phyloP scores from a whole-genome alignment of 1,140 invertebrate species.

The Drosophila tsacasi region DNA sequence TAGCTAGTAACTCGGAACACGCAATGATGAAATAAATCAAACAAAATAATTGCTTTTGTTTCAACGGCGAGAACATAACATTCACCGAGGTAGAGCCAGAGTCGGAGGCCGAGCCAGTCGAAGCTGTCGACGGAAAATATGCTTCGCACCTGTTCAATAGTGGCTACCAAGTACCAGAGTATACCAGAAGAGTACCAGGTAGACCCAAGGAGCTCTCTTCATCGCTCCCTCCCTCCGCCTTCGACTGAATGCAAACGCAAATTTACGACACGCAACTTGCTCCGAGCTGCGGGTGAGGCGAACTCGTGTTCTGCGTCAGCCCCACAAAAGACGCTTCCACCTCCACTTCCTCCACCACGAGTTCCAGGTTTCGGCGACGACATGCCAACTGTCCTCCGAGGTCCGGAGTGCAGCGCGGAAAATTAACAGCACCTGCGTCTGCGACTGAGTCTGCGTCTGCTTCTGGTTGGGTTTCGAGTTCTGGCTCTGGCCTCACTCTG shows the following conservation, averaged over 20 bases:
- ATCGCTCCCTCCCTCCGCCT: conserved; percentile 21
- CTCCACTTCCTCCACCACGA: not conserved
- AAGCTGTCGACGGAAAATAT: conserved; percentile 49
- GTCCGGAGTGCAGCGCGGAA: conserved; percentile 38
- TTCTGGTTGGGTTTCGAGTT: not conserved
- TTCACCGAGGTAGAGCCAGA: conserved; percentile 7
- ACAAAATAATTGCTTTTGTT: conserved; percentile 79
- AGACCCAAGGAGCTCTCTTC: conserved; percentile 32
- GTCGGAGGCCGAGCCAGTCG: not conserved
- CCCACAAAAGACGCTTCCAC: conserved; percentile 46
- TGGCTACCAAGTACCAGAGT: conserved; percentile 22
- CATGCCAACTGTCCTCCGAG: conserved; percentile 70
- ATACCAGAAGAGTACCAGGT: conserved; percentile 24
- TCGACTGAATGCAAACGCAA: conserved; percentile 48
- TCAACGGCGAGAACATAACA: conserved; percentile 64
- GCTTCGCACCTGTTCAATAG: conserved; percentile 69
- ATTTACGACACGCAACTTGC: conserved; percentile 78
- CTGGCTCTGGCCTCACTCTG: conserved; percentile 5
- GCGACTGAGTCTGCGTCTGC: conserved; percentile 27
- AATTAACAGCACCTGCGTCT: conserved; percentile 71
- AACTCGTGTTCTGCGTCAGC: conserved; percentile 64
- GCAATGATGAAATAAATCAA: conserved; percentile 82
- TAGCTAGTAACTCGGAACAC: conserved; percentile 38
- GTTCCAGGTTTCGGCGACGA: conserved; percentile 26
- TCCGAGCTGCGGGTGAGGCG: conserved; percentile 64